Base-by-base conservation (phyloP, 2,888 invertebrate genomes). In the Gymnoscelis rufifasciata region DNA sequence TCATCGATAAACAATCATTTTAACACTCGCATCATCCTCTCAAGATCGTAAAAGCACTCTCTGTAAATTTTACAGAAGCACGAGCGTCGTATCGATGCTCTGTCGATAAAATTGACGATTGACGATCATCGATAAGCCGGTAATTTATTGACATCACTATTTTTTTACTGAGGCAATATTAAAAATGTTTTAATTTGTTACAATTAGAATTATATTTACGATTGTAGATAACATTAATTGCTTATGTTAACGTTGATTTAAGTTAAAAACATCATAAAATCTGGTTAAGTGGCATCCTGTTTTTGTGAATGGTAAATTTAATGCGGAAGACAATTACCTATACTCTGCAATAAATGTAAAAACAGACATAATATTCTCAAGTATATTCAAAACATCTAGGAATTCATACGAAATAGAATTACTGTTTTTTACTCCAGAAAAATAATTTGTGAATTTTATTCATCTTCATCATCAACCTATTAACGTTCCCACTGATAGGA, bases 131-230 rank as follows among this genome's bases (percentile, higher is more conserved):
- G 56, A 60, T 57, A 46, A 19, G 11, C 19, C 10, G 7, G 11
- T 15, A 19, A 35, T 65, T 63, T 64, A 70, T 64, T 51, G 53
- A 54, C 67, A 67, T 67, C 74, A 69, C 74, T 73, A 52, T 38
- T 56, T 51, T n/a, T 51, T 56, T 57, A 74, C 55, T 63, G 68
- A 62, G 71, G 68, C 68, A 74, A 75, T 68, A 44, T 44, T 37
- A 38, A 44, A 70, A 70, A 73, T 69, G 53, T 74, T 73, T 72
- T 75, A 73, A 66, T 74, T 54, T 57, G 66, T 64, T 70, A 78
- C 76, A 76, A 78, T 81, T 76, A 73, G 57, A 70, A 62, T 74
- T 81, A 77, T 75, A 76, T 71, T 63, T 60, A 58, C 51, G 48
- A 49, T 56, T 50, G 56, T 57, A 66, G 63, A 68, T 66, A 62